Base-by-base conservation (phyloP, 1,140 invertebrate genomes). In the Nasonia vitripennis region DNA sequence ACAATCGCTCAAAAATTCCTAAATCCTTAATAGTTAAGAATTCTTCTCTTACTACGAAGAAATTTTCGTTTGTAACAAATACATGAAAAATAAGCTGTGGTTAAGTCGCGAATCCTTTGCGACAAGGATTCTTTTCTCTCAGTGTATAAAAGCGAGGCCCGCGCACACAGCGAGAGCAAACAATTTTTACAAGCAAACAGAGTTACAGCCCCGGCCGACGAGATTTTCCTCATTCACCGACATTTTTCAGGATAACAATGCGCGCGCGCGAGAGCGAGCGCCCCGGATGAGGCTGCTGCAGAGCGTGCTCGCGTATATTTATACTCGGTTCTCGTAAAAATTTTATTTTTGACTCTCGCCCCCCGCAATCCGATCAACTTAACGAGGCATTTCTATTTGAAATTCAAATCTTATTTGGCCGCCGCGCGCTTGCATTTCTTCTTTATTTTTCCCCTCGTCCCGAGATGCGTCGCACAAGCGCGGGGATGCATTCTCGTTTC, bases 391-490 rank as follows among this genome's bases (percentile, higher is more conserved):
- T 27, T 70, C 48, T 2, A 78, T 51, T 37, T 51, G 73, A 85
- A 85, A 78, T 78, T 78, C 34, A 81, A 85, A 78, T 77, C 78
- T 81, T 80, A 73, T 79, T 84, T 31, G 20, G 45, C 27, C 10
- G 67, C 62, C n/a, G 0, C 27, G 27, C 27, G 31, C 71, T 27
- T 27, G 31, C 14, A 31, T 81, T 81, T 73, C 71, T 67, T n/a
- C 48, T 51, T 51, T 81, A 75, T 85, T 81, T 77, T 80, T 68
- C 11, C 31, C 31, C 71, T 12, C 12, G 23, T 23, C 20, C 67
- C 48, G 48, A 51, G 41, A 45, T 7, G 41, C 27, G 0, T 27
- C 27, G 27, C 27, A 27, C 27, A 0, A 45, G 41, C 6, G 41
- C 41, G 23, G 23, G 23, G 67, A 14, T 75, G 27, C 51, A 37